phyloP scores from a whole-genome alignment of 64 coral and sea anemone genomes.

The Dendrophyllia cribrosa region DNA sequence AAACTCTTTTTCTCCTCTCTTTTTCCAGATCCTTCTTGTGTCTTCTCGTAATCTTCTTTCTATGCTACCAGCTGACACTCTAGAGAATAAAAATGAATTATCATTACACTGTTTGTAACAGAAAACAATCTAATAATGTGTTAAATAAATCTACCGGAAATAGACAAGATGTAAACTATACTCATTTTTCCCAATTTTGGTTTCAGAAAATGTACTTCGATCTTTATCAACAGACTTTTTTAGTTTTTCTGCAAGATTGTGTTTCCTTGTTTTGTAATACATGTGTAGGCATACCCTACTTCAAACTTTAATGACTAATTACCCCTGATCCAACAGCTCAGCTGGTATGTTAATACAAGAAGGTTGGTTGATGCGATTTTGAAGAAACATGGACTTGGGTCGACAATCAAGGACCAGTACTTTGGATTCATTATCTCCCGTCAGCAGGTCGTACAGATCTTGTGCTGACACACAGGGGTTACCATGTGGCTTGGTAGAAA shows the following conservation, averaged over 20 bases:
- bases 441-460: conserved; percentile 37
- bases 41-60: conserved; percentile 81
- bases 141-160: too few species aligned
- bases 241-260: too few species aligned
- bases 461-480: conserved; percentile 40
- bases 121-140: not conserved
- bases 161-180: too few species aligned
- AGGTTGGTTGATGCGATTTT: conserved; percentile 41
- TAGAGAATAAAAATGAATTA: not conserved
- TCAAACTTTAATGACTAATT: not conserved
- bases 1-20: conserved; percentile 65
- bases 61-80: conserved; percentile 89
- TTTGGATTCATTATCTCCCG: not conserved
- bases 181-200: too few species aligned
- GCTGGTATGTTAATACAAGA: conserved; percentile 83
- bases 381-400: conserved; percentile 46
- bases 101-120: not conserved
- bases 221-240: too few species aligned
- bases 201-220: too few species aligned
- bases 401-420: conserved; percentile 73
- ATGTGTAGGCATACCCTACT: too few species aligned
- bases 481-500: not conserved
- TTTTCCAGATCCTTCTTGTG: conserved; percentile 85
- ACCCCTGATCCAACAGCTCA: conserved; percentile 74
- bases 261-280: too few species aligned